Evolutionary conservation across 2,888 invertebrate species (phyloP).

Genomic region (Abrostola tripartita): DNA sequence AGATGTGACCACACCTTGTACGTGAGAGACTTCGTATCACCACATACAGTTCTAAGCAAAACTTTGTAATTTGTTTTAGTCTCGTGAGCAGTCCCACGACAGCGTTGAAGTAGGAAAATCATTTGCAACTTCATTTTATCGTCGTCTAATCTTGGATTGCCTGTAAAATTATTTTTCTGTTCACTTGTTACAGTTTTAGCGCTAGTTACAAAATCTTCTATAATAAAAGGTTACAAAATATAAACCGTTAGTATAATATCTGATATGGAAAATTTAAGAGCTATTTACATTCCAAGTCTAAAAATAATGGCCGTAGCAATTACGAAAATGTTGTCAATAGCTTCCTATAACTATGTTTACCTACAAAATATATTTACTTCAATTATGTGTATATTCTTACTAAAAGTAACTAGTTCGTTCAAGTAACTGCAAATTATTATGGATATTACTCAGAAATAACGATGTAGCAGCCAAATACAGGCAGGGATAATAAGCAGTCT

Average conservation of each 20-base stretch:
- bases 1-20: slow-evolving; percentile 14
- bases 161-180: background rate
- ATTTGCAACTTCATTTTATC: slow-evolving; percentile 18
- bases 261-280: too few relatives aligned
- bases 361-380: too few relatives aligned
- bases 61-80: slow-evolving; percentile 49
- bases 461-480: slow-evolving; percentile 34
- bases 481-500: slow-evolving; percentile 27
- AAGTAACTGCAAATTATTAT: background rate
- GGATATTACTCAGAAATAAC: slow-evolving; percentile 21
- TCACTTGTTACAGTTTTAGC: background rate
- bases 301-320: too few relatives aligned
- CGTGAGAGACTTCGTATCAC: slow-evolving; percentile 19
- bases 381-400: too few relatives aligned
- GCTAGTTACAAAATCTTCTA: background rate
- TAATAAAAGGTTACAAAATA: too few relatives aligned
- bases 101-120: slow-evolving; percentile 19
- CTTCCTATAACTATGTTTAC: too few relatives aligned
- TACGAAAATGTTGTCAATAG: too few relatives aligned
- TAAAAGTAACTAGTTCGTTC: too few relatives aligned
- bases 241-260: too few relatives aligned
- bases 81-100: slow-evolving; percentile 15
- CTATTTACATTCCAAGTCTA: too few relatives aligned
- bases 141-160: background rate
- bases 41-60: slow-evolving; percentile 31